Evolutionary conservation across 2,797 vertebrate genomes (phyloP).

Genomic region (Vireo griseus): DNA sequence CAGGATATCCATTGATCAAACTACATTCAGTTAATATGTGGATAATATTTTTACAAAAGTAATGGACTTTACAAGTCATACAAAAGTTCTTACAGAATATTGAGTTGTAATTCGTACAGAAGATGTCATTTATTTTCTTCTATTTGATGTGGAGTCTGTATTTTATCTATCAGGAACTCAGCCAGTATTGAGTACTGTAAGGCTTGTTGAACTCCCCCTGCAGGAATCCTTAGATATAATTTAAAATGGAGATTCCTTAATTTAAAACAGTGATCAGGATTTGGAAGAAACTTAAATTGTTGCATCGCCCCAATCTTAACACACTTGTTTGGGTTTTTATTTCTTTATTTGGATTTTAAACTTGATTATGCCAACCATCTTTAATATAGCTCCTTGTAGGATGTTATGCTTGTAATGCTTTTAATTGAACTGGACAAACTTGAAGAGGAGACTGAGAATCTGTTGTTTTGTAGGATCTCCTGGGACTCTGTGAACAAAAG

Average conservation of each 20-base stretch:
- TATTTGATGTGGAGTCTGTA: accelerated
- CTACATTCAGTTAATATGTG: accelerated
- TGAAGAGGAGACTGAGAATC: not conserved
- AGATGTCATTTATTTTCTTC: not conserved
- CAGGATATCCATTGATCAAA: not conserved
- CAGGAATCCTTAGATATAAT: not conserved
- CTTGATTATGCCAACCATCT: not conserved
- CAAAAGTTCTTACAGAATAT: not conserved
- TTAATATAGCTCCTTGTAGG: not conserved
- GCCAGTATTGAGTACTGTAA: not conserved
- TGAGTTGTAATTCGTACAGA: not conserved
- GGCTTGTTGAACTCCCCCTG: not conserved
- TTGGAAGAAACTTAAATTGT: not conserved
- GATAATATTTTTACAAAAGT: not conserved
- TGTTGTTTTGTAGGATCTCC: conserved; percentile 82
- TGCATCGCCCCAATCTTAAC: accelerated
- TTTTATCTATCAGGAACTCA: not conserved
- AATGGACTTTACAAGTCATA: not conserved
- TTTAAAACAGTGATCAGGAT: not conserved
- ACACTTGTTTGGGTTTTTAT: not conserved
- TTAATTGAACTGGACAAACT: not conserved
- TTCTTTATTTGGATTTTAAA: not conserved
- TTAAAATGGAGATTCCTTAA: not conserved
- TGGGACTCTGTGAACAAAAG: conserved; percentile 97
- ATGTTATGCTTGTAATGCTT: not conserved